Evolutionary conservation across 2,888 invertebrate genomes (phyloP), one percentile per base, ranked within the genome.

Genomic region (Pseudolycoriella hygida): DNA sequence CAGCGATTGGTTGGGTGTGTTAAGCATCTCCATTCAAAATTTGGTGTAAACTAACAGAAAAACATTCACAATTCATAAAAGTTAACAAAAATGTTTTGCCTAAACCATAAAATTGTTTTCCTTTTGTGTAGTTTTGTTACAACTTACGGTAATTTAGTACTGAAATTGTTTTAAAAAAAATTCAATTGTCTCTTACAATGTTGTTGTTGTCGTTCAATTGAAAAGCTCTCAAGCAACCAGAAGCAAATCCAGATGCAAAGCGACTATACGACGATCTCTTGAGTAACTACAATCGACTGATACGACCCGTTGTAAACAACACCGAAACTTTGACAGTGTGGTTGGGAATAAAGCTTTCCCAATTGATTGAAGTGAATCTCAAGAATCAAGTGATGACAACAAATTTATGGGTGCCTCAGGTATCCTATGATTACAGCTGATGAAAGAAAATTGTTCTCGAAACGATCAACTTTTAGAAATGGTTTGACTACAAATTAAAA

Each of bases 311-410:
- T 40, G 79, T 80, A 25, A 93, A 94, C 63, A 89, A 90, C 57
- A 84, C 82, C 2, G 90, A 94, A 60, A 90, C 89, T 17, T 69
- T 97, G 42, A 89, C 87, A 0, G 94, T 97, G 42, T 78, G 84
- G 68, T 70, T 98, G 46, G 88, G 94, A 1, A 70, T 97, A 46
- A 89, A 88, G 61, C 66, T 92, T 49, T 87, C 88, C 0, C 90
- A 92, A 63, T 70, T 92, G 38, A 88, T 90, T 65, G 90, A 92
- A 62, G 84, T 86, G 67, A 92, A 90, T 60, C 60, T 92, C 48
- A 88, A 89, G 67, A 89, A 87, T 62, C 90, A 92, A 66, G 85
- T 92, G 49, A 88, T 92, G 87, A 90, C 90, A 1, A 90, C 90
- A 0, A 92, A 90, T 60, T 72, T 92, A 12, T 92, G 90, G 90